Evolutionary conservation across 2,113 vertebrate genomes (phyloP).

Genomic region (Malaclemys terrapin): DNA sequence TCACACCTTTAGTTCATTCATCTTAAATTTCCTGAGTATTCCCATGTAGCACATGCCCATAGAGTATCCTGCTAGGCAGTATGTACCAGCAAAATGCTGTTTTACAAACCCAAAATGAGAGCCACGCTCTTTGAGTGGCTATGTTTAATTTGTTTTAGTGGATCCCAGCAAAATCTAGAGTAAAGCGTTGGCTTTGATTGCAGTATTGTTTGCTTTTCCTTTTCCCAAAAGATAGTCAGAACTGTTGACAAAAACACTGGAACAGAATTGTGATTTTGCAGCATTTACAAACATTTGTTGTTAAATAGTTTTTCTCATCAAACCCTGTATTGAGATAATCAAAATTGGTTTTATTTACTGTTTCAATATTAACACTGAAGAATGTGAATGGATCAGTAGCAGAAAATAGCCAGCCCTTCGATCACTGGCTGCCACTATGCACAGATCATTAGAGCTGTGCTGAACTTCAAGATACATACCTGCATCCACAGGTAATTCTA

Average conservation of each 20-base stretch:
- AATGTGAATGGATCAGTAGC: not conserved
- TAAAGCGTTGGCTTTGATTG: not conserved
- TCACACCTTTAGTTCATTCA: not conserved
- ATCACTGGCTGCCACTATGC: not conserved
- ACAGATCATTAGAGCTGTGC: not conserved
- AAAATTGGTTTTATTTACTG: not conserved
- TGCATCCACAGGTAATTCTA: not conserved
- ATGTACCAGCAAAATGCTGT: not conserved
- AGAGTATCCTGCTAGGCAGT: not conserved
- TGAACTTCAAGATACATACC: not conserved
- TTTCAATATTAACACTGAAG: not conserved
- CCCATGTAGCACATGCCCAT: not conserved
- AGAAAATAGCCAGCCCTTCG: not conserved
- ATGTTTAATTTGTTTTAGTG: not conserved
- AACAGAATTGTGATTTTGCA: not conserved
- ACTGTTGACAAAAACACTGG: not conserved
- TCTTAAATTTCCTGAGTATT: not conserved
- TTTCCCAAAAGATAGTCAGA: conserved; percentile 12
- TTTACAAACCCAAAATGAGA: not conserved
- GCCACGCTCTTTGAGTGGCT: not conserved
- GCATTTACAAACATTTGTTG: conserved; percentile 14
- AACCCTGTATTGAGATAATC: not conserved
- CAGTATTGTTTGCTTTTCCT: not conserved
- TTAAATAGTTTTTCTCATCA: not conserved
- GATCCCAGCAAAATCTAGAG: not conserved